Percentiles rank a stretch among this genome's conserved stretches.
phyloP scores from a whole-genome alignment of 2,113 vertebrate species.

The Procapra przewalskii region DNA sequence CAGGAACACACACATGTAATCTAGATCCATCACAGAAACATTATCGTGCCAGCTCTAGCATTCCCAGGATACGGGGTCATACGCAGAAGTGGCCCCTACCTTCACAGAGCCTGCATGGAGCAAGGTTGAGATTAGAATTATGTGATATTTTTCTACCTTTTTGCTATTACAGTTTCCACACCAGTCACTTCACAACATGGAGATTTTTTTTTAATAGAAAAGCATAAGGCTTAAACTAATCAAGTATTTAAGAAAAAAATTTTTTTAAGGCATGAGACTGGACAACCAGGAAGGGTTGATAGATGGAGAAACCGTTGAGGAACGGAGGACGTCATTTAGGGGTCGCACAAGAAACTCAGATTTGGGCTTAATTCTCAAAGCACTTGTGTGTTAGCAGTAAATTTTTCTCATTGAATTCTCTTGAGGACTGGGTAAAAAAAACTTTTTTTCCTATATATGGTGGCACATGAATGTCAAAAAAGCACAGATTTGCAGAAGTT shows the following conservation, averaged over 20 bases:
- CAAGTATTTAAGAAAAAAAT: neutral
- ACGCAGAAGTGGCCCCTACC: rapidly evolving
- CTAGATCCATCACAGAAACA: neutral
- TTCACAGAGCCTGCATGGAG: neutral
- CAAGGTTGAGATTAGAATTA: neutral
- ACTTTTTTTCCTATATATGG: neutral
- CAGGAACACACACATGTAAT: neutral
- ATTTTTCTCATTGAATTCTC: neutral
- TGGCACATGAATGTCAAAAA: neutral
- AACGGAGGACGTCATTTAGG: neutral
- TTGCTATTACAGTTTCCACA: neutral
- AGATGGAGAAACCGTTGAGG: neutral
- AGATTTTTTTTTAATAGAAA: neutral
- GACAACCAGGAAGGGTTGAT: neutral
- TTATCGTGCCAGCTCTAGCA: neutral
- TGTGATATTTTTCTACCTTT: neutral
- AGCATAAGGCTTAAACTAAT: neutral
- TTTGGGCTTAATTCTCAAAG: neutral
- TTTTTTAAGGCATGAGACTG: neutral
- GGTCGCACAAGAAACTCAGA: neutral
- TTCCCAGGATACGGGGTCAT: rapidly evolving
- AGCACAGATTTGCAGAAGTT: neutral
- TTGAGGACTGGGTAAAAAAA: neutral
- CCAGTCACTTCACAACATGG: neutral
- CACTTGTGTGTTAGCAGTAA: neutral